phyloP scores from a whole-genome alignment of 2,113 vertebrate species.

The Cyanoderma ruficeps region DNA sequence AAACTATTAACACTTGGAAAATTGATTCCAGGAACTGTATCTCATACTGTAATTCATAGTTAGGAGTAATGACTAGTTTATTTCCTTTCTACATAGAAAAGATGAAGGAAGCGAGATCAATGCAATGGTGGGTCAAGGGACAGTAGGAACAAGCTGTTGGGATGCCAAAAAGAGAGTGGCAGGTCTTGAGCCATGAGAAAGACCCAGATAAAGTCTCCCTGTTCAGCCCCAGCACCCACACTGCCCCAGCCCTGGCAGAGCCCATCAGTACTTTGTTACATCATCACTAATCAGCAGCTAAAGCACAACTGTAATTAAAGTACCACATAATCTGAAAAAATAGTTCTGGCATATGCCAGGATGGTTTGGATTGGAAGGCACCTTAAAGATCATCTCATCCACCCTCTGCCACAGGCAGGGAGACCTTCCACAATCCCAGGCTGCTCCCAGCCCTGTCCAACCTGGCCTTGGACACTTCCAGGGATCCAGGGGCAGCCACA shows the following conservation, averaged over 20 bases:
- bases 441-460: not conserved
- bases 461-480: not conserved
- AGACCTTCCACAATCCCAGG: not conserved
- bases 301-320: not conserved
- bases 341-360: not conserved
- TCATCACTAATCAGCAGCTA: not conserved
- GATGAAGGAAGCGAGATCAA: not conserved
- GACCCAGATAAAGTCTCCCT: not conserved
- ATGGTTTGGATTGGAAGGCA: not conserved
- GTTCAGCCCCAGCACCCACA: not conserved
- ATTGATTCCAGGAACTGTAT: not conserved
- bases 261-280: not conserved
- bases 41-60: not conserved
- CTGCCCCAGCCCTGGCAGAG: no score
- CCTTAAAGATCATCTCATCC: not conserved
- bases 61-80: not conserved
- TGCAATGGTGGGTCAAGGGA: accelerated
- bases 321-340: not conserved
- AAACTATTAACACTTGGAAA: not conserved
- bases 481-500: not conserved
- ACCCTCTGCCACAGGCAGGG: not conserved
- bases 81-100: not conserved
- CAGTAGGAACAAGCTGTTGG: not conserved
- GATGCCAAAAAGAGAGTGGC: not conserved
- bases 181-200: not conserved